Evolutionary conservation across 35 echinoderm and acorn worm species (phyloP), one percentile per base, ranked within the genome.

Genomic region (Diadema setosum): DNA sequence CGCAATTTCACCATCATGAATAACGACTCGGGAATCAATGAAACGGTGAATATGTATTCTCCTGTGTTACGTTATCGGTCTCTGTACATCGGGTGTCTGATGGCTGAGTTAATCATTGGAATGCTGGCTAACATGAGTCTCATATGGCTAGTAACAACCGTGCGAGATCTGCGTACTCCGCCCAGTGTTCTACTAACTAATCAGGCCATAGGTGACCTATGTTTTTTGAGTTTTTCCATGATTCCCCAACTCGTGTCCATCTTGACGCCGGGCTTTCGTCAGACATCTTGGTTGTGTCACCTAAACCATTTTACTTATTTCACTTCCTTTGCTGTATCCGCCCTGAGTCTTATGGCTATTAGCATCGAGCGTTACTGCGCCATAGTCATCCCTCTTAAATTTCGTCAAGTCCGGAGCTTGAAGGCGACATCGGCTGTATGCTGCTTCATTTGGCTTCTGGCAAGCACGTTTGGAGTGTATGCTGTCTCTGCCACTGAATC

Each of bases 321-420:
- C 20, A 78, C 73, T 42, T 78, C 73, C 29, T 78, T 78, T 43
- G 73, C 73, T 21, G 73, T 78, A 5, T 78, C 73, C 37, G 40
- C 73, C 20, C n/a, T 78, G 3, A 78, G 73, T 36, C 73, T 78
- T 18, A 78, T 44, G 35, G 73, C 73, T 5, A 78, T 78, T 5
- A 78, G 73, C 73, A 78, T 78, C 18, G 73, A 78, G 44, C 73
- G 73, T 3, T 78, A 78, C 40, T 78, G 73, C 37, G 73, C 73
- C 73, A 78, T 78, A 14, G 73, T 78, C 73, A 78, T 78, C 21
- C 73, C 73, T 2, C 73, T 78, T 2, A 78, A 78, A 20, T 78
- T 78, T 21, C 14, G 73, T 1, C 29, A 35, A 41, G 39, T 78
- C 73, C 73, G 73, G 24, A 78, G 73, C 20, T 41, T 78, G 37